Evolutionary conservation across 2,797 vertebrate genomes (phyloP).

Genomic region (Hafferia zeledoni): DNA sequence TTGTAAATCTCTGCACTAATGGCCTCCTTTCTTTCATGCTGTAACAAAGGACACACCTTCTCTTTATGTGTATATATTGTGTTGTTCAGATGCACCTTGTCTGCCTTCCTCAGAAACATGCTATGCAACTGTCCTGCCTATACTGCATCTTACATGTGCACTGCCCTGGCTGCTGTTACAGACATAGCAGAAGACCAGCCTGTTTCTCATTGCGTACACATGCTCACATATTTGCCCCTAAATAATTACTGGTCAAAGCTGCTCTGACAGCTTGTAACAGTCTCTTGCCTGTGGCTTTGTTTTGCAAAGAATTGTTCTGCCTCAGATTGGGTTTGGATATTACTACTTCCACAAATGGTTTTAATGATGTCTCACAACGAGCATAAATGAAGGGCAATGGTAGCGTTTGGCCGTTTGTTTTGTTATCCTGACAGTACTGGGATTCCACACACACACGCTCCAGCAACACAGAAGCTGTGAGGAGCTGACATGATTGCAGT

Average conservation of each 20-base stretch:
- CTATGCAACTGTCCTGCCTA: background rate
- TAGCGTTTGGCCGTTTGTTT: background rate
- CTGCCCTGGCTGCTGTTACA: background rate
- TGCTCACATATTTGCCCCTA: background rate
- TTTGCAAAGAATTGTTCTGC: background rate
- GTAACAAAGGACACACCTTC: background rate
- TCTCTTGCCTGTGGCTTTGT: constrained; percentile 26
- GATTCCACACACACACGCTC: background rate
- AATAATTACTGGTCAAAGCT: background rate
- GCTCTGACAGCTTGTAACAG: background rate
- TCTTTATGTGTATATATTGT: accelerated
- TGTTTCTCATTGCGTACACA: background rate
- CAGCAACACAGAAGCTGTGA: background rate
- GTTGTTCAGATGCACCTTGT: background rate
- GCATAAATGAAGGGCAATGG: background rate
- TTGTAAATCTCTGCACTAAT: background rate
- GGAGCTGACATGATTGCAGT: background rate
- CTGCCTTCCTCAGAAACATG: background rate
- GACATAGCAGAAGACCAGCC: background rate
- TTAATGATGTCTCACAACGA: background rate
- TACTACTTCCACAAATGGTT: background rate
- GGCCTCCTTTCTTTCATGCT: background rate
- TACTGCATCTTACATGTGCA: accelerated
- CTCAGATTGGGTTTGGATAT: constrained; percentile 14
- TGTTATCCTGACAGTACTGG: background rate